Conservation (phyloP, 2,888 invertebrate genomes). For the Eilema caniola region DNA sequence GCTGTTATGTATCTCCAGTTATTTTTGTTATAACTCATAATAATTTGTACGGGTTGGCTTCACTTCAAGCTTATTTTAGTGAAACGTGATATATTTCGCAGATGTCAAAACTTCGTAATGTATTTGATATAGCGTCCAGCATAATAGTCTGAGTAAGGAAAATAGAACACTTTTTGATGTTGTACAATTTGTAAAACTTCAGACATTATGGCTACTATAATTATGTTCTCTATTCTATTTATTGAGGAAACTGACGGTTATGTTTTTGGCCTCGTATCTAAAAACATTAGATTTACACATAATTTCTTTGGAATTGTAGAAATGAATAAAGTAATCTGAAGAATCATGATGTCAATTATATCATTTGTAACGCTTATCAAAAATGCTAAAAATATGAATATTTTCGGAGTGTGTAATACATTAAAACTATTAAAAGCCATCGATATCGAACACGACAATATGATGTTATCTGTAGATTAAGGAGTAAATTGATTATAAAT, state of each 20-base stretch:
- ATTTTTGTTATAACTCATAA: constrained; percentile 28
- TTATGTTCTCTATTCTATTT: constrained; percentile 2
- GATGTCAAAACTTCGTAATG: constrained; percentile 28
- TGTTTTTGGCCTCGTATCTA: background rate
- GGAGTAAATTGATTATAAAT: no score
- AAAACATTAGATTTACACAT: background rate
- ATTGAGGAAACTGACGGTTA: background rate
- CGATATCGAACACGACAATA: background rate
- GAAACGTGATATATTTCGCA: constrained; percentile 18
- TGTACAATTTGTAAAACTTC: constrained; percentile 7
- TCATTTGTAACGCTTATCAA: background rate
- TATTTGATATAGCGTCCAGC: constrained; percentile 24
- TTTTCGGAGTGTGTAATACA: background rate
- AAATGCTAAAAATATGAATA: background rate
- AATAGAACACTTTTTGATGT: constrained; percentile 3
- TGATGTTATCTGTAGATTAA: background rate
- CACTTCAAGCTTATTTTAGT: constrained; percentile 27
- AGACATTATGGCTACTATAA: background rate
- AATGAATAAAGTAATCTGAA: background rate
- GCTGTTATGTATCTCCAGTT: constrained; percentile 21
- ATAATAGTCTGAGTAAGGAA: constrained; percentile 20
- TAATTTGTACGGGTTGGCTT: constrained; percentile 30
- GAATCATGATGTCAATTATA: background rate
- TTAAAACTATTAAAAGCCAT: background rate
- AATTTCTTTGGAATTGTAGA: background rate